These are phyloP conservation scores for Setipinna tenuifilis DNA, from an alignment of 2,797 vertebrate genomes.

Conservation along the genomic window DNA sequence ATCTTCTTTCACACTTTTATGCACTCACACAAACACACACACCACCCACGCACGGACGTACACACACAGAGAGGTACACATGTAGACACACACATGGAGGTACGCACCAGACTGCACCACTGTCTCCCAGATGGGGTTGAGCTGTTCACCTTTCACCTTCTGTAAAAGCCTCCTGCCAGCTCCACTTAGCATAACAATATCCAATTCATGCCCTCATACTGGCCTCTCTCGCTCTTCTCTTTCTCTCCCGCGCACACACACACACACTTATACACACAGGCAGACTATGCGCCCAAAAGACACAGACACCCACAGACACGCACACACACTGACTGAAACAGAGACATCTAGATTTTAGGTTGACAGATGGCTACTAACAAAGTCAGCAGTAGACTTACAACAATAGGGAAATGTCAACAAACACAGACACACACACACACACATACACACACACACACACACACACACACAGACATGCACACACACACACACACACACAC, in stretches of 20 bases:
- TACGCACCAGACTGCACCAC: neutral
- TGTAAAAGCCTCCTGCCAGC: neutral
- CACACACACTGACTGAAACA: neutral
- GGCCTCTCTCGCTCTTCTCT: neutral
- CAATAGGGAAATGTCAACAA: neutral
- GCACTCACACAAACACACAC: neutral
- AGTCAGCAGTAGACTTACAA: neutral
- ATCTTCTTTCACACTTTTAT: neutral
- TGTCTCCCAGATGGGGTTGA: neutral
- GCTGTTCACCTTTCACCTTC: constrained; percentile 8
- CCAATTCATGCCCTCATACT: neutral
- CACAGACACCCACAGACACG: too few species aligned
- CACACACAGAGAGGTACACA: neutral
- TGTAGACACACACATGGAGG: too few species aligned
- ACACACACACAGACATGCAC: neutral
- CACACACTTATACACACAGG: neutral
- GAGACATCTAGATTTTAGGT: neutral
- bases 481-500: too few species aligned
- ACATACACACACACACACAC: neutral
- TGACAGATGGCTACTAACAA: constrained; percentile 7
- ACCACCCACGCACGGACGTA: neutral
- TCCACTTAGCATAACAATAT: constrained; percentile 20
- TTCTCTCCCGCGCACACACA: neutral
- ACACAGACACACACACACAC: neutral
- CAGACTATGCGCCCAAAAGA: neutral